Conservation (phyloP, 2,888 invertebrate genomes). For the Philhelius pedissequus region DNA sequence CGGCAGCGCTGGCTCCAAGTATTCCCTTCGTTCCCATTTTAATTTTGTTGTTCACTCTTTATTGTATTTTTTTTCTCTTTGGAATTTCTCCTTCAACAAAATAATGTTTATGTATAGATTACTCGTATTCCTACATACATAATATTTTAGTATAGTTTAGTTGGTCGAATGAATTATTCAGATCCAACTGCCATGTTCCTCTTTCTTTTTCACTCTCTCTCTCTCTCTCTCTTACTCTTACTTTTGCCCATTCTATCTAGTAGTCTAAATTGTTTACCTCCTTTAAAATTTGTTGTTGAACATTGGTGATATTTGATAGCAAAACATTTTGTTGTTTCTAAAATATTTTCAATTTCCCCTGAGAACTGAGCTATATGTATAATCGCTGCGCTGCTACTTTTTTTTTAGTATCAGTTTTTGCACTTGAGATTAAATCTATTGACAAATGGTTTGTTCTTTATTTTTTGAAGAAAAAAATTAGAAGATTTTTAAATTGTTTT, state of each 20-base stretch:
- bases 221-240: neutral
- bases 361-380: slow-evolving; percentile 11
- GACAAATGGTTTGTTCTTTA: neutral
- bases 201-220: neutral
- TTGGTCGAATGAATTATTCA: slow-evolving; percentile 1
- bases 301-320: slow-evolving; percentile 44
- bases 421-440: slow-evolving; percentile 41
- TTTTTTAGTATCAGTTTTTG: slow-evolving; percentile 49
- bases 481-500: neutral
- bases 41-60: slow-evolving; percentile 22
- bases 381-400: slow-evolving; percentile 37
- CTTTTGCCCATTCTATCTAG: too few species aligned
- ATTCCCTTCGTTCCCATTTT: neutral
- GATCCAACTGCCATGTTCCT: neutral
- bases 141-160: neutral
- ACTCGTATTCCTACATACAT: neutral
- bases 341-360: slow-evolving; percentile 55
- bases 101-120: neutral
- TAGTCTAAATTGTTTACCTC: neutral
- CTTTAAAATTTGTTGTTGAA: slow-evolving; percentile 21
- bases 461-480: neutral
- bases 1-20: too few species aligned
- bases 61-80: slow-evolving; percentile 29
- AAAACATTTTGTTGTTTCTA: slow-evolving; percentile 50
- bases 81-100: slow-evolving; percentile 30